Base-by-base conservation (phyloP, 37 sponge, comb jelly and placozoan genomes). In the Geodia barretti region DNA sequence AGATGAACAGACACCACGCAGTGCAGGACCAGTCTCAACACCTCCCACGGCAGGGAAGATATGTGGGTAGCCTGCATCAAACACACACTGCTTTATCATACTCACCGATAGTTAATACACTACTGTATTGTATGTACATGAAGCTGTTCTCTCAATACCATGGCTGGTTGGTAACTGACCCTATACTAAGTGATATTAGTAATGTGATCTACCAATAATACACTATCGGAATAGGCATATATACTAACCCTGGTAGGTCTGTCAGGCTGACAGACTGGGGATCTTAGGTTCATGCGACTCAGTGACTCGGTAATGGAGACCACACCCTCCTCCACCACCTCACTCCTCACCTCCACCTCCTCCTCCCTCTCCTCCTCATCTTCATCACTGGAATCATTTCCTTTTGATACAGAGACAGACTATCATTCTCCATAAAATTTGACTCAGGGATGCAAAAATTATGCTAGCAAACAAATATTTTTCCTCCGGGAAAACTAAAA, bases 1-100 rank as follows among this genome's bases (percentile, higher is more conserved):
- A 94, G 71, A 30, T 84, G 81, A 19, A 64, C 32, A 39, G 91
- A 82, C 36, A 94, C 95, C 62, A 90, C 76, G 88, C 92, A 91
- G 21, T 39, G 32, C 43, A 94, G 33, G 36, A 90, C 84, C 74
- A 68, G 73, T 25, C 61, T 60, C 68, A 94, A 1, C 38, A 94
- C 60, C 0, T 94, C 95, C 42, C 35, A 21, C 41, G 95, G 91
- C 38, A 94, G 74, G n/a, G 71, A 66, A 3, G 91, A 91, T 42
- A 94, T 91, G 73, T 94, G 95, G 1, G 66, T 58, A 11, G 19
- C 63, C 94, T 93, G 59, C 24, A 72, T 3, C n/a, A n/a, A n/a
- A n/a, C n/a, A n/a, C n/a, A n/a, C n/a, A n/a, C n/a, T n/a, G n/a
- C n/a, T n/a, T n/a, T n/a, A n/a, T n/a, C n/a, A n/a, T n/a, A n/a